Evolutionary conservation across 1,140 invertebrate genomes (phyloP).

Genomic region (Drosophila rhopaloa): DNA sequence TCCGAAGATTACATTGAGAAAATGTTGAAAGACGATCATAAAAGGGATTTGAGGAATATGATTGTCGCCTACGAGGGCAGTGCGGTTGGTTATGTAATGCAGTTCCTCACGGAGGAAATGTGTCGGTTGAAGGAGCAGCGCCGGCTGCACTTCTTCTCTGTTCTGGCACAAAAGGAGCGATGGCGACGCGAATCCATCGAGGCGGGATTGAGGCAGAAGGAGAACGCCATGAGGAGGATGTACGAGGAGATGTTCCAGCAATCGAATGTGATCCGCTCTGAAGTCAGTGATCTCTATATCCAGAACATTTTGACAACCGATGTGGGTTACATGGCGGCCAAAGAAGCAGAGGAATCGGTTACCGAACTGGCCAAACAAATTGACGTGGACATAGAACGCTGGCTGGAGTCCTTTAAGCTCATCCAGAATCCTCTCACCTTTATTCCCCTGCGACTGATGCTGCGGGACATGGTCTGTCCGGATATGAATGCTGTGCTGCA

Average conservation of each 20-base stretch:
- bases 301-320: constrained; percentile 88
- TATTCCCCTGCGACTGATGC: constrained; percentile 55
- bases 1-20: not conserved
- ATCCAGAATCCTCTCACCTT: constrained; percentile 84
- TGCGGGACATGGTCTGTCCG: constrained; percentile 54
- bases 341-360: constrained; percentile 86
- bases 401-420: constrained; percentile 84
- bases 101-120: constrained; percentile 87
- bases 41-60: constrained; percentile 30
- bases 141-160: constrained; percentile 88
- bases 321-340: constrained; percentile 86
- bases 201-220: constrained; percentile 88
- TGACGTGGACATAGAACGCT: constrained; percentile 84
- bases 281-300: constrained; percentile 88
- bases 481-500: constrained; percentile 29
- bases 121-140: constrained; percentile 88
- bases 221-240: constrained; percentile 87
- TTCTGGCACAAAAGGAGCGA: constrained; percentile 88
- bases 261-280: constrained; percentile 85
- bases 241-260: constrained; percentile 89
- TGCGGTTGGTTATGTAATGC: constrained; percentile 68
- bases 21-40: not conserved
- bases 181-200: constrained; percentile 88
- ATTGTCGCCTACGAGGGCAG: constrained; percentile 65
- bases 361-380: constrained; percentile 86